These are phyloP conservation scores for Donacobius atricapilla DNA, from an alignment of 2,113 vertebrate species.

Conservation along the genomic window DNA sequence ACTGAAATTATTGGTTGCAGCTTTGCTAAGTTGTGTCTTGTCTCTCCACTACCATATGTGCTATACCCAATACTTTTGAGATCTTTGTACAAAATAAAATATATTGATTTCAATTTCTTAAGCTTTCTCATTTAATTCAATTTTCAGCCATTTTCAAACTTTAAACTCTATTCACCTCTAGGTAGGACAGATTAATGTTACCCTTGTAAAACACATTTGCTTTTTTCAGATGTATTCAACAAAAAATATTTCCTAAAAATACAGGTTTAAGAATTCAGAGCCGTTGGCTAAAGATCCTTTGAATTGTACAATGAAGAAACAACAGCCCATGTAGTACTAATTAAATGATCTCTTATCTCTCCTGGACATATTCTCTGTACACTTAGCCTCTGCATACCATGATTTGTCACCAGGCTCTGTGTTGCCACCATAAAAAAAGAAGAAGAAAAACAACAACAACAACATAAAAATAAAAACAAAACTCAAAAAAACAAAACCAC, in stretches of 20 bases:
- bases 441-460: not conserved
- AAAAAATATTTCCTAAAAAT: not conserved
- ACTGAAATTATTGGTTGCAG: not conserved
- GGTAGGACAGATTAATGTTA: not conserved
- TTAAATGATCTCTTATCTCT: not conserved
- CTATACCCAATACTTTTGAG: not conserved
- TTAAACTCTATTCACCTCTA: not conserved
- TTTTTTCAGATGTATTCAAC: not conserved
- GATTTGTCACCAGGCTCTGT: not conserved
- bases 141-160: not conserved
- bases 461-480: too few species aligned
- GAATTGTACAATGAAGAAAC: not conserved
- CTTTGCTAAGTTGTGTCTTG: not conserved
- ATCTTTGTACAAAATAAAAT: not conserved
- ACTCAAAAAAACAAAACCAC: not conserved
- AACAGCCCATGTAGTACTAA: not conserved
- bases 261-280: not conserved
- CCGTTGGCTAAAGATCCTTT: not conserved
- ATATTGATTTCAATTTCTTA: not conserved
- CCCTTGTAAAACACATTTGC: not conserved
- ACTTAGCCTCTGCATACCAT: not conserved
- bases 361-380: not conserved
- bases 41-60: not conserved
- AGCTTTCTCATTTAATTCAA: not conserved
- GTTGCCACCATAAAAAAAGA: not conserved